These are phyloP conservation scores for Azemiops feae DNA, from an alignment of 2,113 vertebrate species.

Conservation along the genomic window DNA sequence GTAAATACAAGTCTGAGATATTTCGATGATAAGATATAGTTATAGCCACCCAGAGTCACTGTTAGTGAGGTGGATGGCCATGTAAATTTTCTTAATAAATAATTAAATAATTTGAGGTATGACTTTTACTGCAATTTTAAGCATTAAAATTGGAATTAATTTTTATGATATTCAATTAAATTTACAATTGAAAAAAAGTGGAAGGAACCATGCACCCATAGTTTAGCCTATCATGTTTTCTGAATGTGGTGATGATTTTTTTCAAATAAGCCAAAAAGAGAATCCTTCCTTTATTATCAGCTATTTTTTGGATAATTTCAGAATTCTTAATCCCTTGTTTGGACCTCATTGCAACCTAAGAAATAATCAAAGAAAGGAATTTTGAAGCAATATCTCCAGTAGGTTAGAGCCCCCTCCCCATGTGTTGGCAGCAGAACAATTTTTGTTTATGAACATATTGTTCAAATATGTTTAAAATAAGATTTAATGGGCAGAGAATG, in stretches of 20 bases:
- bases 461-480: background rate
- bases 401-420: background rate
- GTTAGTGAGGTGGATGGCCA: background rate
- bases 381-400: background rate
- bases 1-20: background rate
- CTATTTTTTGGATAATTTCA: background rate
- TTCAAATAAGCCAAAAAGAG: background rate
- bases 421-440: background rate
- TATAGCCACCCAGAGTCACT: background rate
- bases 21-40: background rate
- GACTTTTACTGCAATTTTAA: background rate
- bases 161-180: background rate
- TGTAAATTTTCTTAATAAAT: background rate
- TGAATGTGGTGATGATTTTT: background rate
- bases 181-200: background rate
- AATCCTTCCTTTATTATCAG: background rate
- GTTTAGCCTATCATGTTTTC: background rate
- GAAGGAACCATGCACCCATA: background rate
- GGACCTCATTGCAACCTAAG: background rate
- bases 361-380: background rate
- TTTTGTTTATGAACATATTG: background rate
- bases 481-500: background rate
- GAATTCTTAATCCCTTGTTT: background rate
- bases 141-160: background rate
- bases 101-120: background rate